Conservation (phyloP, 53 echinoderm and acorn worm species). For the Mesocentrotus franciscanus region DNA sequence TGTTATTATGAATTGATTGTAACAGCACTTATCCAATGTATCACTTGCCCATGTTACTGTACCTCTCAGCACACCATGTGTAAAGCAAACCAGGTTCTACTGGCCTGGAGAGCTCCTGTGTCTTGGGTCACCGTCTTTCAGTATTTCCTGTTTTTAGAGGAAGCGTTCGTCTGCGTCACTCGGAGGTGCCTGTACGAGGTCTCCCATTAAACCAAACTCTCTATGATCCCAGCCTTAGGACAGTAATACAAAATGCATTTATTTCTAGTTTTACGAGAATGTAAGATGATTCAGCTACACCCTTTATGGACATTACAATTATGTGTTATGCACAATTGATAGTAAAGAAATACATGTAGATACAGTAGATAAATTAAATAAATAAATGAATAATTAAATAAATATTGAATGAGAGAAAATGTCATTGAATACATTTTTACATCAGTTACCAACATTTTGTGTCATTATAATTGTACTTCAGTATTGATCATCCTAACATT, state of each 20-base stretch:
- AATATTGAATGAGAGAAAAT: too few relatives aligned
- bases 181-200: not conserved
- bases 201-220: not conserved
- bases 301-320: too few relatives aligned
- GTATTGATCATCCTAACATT: too few relatives aligned
- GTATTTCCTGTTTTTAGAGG: constrained; percentile 54
- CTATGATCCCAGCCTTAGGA: not conserved
- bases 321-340: too few relatives aligned
- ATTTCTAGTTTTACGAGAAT: not conserved
- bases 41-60: not conserved
- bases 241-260: not conserved
- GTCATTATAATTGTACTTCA: too few relatives aligned
- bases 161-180: constrained; percentile 45
- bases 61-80: not conserved
- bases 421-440: too few relatives aligned
- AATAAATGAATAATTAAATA: too few relatives aligned
- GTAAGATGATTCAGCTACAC: not conserved
- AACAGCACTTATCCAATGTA: not conserved
- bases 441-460: too few relatives aligned
- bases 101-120: not conserved
- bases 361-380: not conserved
- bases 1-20: not conserved
- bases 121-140: constrained; percentile 37
- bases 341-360: too few relatives aligned
- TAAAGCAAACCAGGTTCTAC: not conserved